phyloP scores from a whole-genome alignment of 2,113 vertebrate genomes.

The Hylia prasina region DNA sequence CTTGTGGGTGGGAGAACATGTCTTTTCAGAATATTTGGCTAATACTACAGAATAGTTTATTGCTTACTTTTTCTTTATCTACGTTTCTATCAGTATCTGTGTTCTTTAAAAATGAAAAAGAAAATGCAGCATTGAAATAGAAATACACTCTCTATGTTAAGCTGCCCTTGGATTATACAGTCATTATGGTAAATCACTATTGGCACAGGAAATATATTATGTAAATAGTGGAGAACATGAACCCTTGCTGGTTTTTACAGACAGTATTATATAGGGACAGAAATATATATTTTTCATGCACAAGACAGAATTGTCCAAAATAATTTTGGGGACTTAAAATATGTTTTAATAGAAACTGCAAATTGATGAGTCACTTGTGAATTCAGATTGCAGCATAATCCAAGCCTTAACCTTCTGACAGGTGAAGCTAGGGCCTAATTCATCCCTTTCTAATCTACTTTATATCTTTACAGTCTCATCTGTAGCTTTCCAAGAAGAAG shows the following conservation, averaged over 20 bases:
- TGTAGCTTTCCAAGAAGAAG: background rate
- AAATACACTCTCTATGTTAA: background rate
- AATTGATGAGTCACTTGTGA: background rate
- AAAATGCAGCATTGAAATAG: background rate
- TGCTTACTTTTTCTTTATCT: background rate
- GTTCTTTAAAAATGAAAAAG: background rate
- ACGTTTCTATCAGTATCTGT: background rate
- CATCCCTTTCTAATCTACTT: background rate
- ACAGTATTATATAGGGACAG: background rate
- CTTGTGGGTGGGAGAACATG: rapidly evolving
- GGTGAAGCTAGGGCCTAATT: background rate
- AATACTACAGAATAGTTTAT: background rate
- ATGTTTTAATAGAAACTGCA: background rate
- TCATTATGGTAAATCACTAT: background rate
- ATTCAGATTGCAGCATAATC: background rate
- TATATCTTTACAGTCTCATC: background rate
- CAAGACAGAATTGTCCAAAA: background rate
- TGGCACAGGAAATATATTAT: background rate
- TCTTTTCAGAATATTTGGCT: background rate
- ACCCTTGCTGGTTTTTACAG: background rate
- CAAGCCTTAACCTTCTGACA: background rate
- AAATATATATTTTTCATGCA: background rate
- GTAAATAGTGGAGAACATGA: background rate
- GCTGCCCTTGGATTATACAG: background rate
- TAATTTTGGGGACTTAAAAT: background rate